Evolutionary conservation across 2,113 vertebrate genomes (phyloP).

Genomic region (Malurus elegans): DNA sequence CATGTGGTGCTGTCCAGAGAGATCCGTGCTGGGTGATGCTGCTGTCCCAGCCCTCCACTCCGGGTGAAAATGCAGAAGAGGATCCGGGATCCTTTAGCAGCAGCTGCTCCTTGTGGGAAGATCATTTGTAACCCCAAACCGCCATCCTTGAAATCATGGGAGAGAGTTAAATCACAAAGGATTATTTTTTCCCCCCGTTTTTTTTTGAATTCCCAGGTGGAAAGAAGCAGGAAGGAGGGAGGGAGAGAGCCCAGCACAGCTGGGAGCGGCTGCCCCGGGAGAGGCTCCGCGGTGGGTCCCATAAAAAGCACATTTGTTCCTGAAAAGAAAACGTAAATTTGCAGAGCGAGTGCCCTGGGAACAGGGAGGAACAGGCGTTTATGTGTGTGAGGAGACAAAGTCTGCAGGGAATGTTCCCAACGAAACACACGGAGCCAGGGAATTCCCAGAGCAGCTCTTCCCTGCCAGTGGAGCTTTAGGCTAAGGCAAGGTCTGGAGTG

Average conservation of each 20-base stretch:
- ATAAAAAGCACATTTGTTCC: neutral
- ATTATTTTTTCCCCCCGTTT: neutral
- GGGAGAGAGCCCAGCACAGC: neutral
- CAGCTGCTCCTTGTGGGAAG: neutral
- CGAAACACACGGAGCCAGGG: rapidly evolving
- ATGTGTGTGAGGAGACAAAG: neutral
- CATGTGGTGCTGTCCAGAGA: neutral
- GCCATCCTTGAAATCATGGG: neutral
- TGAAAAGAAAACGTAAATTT: neutral
- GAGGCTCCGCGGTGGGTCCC: neutral
- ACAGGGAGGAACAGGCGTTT: neutral
- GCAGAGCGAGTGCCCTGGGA: neutral
- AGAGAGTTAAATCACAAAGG: neutral
- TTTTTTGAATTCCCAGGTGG: neutral
- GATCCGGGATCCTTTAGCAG: neutral
- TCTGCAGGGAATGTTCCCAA: neutral
- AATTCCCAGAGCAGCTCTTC: neutral
- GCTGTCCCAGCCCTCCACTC: neutral
- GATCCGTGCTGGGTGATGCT: neutral
- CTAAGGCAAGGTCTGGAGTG: neutral
- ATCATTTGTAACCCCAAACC: neutral
- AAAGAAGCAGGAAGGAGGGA: neutral
- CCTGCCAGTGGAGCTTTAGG: neutral
- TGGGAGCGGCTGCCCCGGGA: neutral
- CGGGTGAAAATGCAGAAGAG: neutral